Evolutionary conservation across 2,113 vertebrate genomes (phyloP), one percentile per base, ranked within the genome.

Genomic region (Menura novaehollandiae): DNA sequence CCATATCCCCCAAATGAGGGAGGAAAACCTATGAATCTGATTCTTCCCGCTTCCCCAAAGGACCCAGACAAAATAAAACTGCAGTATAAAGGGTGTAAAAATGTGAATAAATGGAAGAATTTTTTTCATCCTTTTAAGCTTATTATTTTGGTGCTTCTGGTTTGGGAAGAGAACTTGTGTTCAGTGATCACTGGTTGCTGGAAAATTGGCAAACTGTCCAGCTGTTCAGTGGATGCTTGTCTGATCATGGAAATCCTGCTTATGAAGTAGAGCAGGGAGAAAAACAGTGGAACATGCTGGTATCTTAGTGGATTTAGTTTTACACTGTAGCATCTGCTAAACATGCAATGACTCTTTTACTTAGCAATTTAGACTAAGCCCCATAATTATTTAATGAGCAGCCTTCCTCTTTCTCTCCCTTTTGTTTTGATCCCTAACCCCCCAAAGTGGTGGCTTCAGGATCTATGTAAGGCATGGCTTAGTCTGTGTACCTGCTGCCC

Each of bases 31-130:
- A 10, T 64, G 11, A 77, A 91, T n/a, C 18, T 69, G 5, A 56
- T 83, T 85, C 23, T 53, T 81, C 15, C 46, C 91, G 13, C 23
- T 88, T 96, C 24, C 41, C n/a, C 4, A 39, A 60, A 80, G 55
- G 66, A 52, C 19, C 16, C 22, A 33, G 62, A 73, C 2, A 4
- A 69, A 92, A n/a, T 37, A 87, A 80, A 84, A 26, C 14, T 90
- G 39, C 44, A 51, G 19, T 81, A 11, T 55, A 71, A 96, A 86
- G 51, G 9, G 22, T 74, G 12, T 68, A 58, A 78, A 87, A 97
- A 91, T 89, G 89, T 96, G 91, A 97, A 95, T 98, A 98, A 97
- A 98, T 98, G 97, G 96, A 96, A 95, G 86, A 88, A 72, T 92
- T 95, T 96, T 97, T 93, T 93, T 97, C 52, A 89, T 94, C 79